phyloP scores from a whole-genome alignment of 2,888 invertebrate species.

The Boloria euphrosyne region DNA sequence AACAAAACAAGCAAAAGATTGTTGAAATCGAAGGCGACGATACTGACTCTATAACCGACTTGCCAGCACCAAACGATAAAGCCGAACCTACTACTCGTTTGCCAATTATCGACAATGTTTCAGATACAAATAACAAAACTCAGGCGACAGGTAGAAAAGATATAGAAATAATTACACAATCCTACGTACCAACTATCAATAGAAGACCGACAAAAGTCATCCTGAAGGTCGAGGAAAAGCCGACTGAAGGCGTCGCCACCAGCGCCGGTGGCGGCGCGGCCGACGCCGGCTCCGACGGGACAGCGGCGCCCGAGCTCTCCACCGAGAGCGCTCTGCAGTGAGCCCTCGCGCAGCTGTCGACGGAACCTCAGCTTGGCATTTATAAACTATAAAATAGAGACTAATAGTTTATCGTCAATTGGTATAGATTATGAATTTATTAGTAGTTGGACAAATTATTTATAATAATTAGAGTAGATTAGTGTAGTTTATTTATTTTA shows the following conservation, averaged over 20 bases:
- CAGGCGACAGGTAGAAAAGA: constrained; percentile 56
- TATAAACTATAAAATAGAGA: constrained; percentile 77
- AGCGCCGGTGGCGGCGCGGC: constrained; percentile 1
- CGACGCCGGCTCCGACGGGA: constrained; percentile 27
- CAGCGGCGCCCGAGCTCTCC: constrained; percentile 34
- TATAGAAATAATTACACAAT: constrained; percentile 71
- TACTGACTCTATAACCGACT: constrained; percentile 63
- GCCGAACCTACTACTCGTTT: constrained; percentile 69
- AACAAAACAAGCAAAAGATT: constrained; percentile 58
- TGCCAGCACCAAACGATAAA: constrained; percentile 66
- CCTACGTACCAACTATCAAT: constrained; percentile 69
- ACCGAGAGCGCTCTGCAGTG: constrained; percentile 47
- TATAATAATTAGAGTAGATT: constrained; percentile 67
- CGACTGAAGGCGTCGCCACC: constrained; percentile 41
- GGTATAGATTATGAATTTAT: constrained; percentile 53
- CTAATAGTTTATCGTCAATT: constrained; percentile 65
- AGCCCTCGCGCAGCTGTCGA: constrained; percentile 46
- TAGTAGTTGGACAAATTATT: constrained; percentile 78
- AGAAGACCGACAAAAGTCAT: constrained; percentile 70
- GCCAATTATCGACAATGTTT: constrained; percentile 73
- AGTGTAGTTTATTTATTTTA: constrained; percentile 79
- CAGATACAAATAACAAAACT: constrained; percentile 58
- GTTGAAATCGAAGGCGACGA: constrained; percentile 74
- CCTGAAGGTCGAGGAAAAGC: constrained; percentile 58
- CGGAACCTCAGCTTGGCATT: constrained; percentile 70